Evolutionary conservation across 2,113 vertebrate species (phyloP).

Genomic region (Addax nasomaculatus): DNA sequence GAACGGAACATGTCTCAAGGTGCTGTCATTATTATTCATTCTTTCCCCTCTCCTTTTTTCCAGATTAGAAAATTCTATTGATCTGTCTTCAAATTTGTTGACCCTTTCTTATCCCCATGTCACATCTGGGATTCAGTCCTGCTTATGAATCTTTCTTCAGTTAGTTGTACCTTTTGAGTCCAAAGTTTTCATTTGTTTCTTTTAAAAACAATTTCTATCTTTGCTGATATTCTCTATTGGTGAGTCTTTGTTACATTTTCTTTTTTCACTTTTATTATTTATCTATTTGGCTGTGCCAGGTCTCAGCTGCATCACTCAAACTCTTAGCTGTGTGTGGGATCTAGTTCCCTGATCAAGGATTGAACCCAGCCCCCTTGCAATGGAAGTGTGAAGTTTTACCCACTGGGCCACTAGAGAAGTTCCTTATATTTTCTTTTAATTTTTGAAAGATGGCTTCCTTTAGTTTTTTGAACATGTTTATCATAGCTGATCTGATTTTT

Average conservation of each 20-base stretch:
- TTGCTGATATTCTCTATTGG: not conserved
- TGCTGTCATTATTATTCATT: not conserved
- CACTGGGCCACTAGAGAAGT: not conserved
- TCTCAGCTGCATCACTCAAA: not conserved
- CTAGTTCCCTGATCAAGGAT: not conserved
- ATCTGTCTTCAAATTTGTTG: not conserved
- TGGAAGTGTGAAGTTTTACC: not conserved
- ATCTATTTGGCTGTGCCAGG: not conserved
- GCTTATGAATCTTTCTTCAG: not conserved
- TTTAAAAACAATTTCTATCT: not conserved
- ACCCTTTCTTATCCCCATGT: not conserved
- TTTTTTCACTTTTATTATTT: not conserved
- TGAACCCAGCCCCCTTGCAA: fast-evolving
- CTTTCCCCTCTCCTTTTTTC: not conserved
- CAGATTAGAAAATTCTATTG: not conserved
- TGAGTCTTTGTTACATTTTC: not conserved
- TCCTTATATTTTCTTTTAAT: not conserved
- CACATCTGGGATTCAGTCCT: not conserved
- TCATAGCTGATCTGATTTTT: not conserved
- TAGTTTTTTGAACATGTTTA: not conserved
- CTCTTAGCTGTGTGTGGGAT: not conserved
- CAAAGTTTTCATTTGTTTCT: not conserved
- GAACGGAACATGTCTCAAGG: not conserved
- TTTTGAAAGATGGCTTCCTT: not conserved
- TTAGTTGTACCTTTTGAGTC: not conserved